Base-by-base conservation (phyloP, 2,888 invertebrate species). In the Cosmorhoe ocellata region DNA sequence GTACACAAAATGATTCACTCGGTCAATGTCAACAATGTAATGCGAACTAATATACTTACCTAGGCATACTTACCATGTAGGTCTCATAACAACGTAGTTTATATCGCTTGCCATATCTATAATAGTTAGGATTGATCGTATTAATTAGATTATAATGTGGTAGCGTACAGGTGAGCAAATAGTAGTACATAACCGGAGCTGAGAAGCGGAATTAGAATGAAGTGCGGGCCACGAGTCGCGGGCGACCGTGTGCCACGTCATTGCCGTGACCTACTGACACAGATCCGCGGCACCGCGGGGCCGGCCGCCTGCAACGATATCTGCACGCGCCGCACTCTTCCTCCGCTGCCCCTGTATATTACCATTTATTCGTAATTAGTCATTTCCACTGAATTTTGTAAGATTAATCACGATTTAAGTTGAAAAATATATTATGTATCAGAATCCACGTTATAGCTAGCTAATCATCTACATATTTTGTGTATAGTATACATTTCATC, bases 251-350 rank as follows among this genome's bases (percentile, higher is more conserved):
- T 85, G 90, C 90, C 87, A 89, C 91, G 91, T 91, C 92, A 92
- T 92, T 92, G 91, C 88, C 90, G 91, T 93, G 93, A 93, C 93
- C 93, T 91, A 93, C 92, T 93, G 92, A 92, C 93, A 92, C 83
- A 92, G 91, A 87, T 93, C 88, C 86, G 86, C 88, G 89, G 91
- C 89, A 91, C 91, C 88, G 88, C 89, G 89, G 91, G 90, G 92
- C 91, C 11, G 90, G 92, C 91, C 11, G 88, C 86, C 83, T 87
- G 88, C 88, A 83, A 80, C 84, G 84, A 84, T 84, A 84, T 82
- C 84, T 85, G 85, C 84, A 86, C 85, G 84, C 84, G 79, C 76
- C 80, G 76, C 76, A 76, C 78, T 79, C 80, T 81, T 79, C 80
- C 80, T 79, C 74, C 70, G 71, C 75, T 75, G 73, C 76, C 76